These are phyloP conservation scores for Alectura lathami DNA, from an alignment of 2,113 vertebrate species.

Conservation along the genomic window DNA sequence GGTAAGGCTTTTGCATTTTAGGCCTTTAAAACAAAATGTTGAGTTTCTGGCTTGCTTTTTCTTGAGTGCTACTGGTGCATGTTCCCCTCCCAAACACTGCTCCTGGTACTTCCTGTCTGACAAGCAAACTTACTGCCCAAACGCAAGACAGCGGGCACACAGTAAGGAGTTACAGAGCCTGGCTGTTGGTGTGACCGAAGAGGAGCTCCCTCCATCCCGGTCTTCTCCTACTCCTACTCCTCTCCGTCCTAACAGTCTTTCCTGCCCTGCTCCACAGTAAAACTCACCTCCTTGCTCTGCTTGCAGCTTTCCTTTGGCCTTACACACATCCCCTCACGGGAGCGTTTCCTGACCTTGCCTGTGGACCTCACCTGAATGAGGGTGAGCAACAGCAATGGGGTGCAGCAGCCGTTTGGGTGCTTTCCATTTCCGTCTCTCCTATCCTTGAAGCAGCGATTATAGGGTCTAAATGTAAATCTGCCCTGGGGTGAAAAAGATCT, in stretches of 20 bases:
- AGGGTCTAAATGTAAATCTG: neutral
- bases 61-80: neutral
- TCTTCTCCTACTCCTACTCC: neutral
- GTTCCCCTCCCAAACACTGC: neutral
- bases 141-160: no score
- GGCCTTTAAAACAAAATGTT: neutral
- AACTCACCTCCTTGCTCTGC: neutral
- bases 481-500: neutral
- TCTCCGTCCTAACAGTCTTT: neutral
- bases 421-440: no score
- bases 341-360: neutral
- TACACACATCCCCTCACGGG: neutral
- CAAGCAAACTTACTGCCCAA: accelerated
- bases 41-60: neutral
- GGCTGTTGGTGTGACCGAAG: neutral
- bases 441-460: neutral
- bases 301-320: neutral
- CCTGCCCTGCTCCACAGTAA: neutral
- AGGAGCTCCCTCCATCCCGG: neutral
- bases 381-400: neutral
- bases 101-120: neutral
- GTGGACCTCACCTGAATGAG: neutral
- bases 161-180: neutral
- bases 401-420: neutral
- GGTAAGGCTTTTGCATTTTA: neutral